Evolutionary conservation across 2,888 invertebrate species (phyloP).

Genomic region (Sisyra nigra): DNA sequence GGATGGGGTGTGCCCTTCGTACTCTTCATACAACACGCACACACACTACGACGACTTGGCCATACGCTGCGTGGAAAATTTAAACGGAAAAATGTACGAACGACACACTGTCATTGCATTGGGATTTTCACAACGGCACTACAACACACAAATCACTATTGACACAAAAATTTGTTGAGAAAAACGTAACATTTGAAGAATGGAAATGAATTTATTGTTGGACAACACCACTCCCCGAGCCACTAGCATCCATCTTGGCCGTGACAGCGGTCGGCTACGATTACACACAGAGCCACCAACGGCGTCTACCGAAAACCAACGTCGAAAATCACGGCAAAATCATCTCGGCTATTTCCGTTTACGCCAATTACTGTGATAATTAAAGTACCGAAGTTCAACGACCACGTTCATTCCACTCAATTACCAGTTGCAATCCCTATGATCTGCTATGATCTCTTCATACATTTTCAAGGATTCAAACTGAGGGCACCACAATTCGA

Average conservation of each 20-base stretch:
- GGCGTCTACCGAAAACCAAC: not conserved
- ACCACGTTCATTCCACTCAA: too few species aligned
- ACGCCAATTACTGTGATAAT: too few species aligned
- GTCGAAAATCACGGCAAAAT: too few species aligned
- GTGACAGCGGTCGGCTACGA: slow-evolving; percentile 7
- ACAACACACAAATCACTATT: slow-evolving; percentile 3
- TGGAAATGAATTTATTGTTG: slow-evolving; percentile 6
- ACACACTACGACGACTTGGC: too few species aligned
- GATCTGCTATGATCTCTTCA: too few species aligned
- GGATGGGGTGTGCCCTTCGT: slow-evolving; percentile 7
- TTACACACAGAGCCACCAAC: slow-evolving; percentile 5
- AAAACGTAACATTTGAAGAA: slow-evolving; percentile 8
- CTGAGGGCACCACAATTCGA: too few species aligned
- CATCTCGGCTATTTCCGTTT: too few species aligned
- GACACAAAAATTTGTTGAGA: slow-evolving; percentile 3
- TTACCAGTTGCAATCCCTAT: too few species aligned
- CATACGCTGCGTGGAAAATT: too few species aligned
- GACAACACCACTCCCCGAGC: slow-evolving; percentile 8
- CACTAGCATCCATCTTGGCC: slow-evolving; percentile 10
- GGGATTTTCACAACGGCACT: not conserved
- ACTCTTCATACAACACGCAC: too few species aligned
- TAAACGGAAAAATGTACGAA: not conserved
- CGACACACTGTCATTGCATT: slow-evolving; percentile 7
- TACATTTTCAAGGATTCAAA: too few species aligned
- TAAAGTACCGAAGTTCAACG: too few species aligned